Conservation (phyloP, 2,888 invertebrate species). For the Drosophila conformis region DNA sequence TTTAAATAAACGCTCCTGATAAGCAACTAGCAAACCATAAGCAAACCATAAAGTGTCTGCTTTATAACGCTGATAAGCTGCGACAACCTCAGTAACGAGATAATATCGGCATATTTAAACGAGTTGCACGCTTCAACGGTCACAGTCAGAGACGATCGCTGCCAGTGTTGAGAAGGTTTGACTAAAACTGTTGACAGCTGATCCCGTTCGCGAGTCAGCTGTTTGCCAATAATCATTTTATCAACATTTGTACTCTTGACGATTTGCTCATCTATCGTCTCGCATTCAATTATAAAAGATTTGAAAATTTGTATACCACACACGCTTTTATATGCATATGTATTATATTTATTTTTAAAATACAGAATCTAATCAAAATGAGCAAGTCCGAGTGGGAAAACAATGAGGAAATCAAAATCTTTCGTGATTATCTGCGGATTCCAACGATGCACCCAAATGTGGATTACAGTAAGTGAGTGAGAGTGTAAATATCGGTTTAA, state of each 20-base stretch:
- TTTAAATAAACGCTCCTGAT: constrained; percentile 34
- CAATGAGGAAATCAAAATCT: constrained; percentile 89
- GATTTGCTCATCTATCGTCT: neutral
- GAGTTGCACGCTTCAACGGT: constrained; percentile 3
- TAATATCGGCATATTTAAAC: constrained; percentile 61
- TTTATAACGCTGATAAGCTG: constrained; percentile 40
- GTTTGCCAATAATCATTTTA: constrained; percentile 14
- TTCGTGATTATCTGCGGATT: constrained; percentile 93
- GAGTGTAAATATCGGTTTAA: neutral
- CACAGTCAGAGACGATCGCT: constrained; percentile 47
- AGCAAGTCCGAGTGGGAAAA: constrained; percentile 83
- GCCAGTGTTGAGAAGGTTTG: constrained; percentile 63
- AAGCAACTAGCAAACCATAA: constrained; percentile 28
- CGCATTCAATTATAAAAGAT: neutral
- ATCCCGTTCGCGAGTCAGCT: constrained; percentile 43
- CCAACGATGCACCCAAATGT: constrained; percentile 95
- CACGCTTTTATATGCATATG: neutral
- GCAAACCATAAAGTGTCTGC: constrained; percentile 19
- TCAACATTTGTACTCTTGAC: too few relatives aligned
- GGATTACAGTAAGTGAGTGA: constrained; percentile 90
- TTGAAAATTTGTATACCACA: neutral
- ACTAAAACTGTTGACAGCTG: constrained; percentile 13
- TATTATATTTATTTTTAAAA: neutral
- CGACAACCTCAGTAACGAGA: constrained; percentile 26
- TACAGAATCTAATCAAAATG: constrained; percentile 34